A percentile compares a stretch with the other conserved stretches of the same genome.
These are phyloP conservation scores for Varanus komodoensis DNA, from an alignment of 2,113 vertebrate species.

Conservation along the genomic window DNA sequence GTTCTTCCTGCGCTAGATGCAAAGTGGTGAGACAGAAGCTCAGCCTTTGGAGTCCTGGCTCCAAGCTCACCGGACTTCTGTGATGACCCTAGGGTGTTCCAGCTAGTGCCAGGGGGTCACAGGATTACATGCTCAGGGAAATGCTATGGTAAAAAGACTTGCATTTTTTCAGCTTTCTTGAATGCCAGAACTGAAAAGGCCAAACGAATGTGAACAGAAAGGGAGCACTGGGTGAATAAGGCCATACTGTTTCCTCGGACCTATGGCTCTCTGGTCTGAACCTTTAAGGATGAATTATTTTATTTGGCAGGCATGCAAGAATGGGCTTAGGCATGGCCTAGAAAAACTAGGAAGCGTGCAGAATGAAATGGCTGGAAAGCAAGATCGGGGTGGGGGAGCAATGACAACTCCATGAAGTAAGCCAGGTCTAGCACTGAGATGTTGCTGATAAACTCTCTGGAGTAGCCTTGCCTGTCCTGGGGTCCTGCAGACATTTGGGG, in stretches of 20 bases:
- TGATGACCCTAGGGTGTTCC: no score
- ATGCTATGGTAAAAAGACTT: background rate
- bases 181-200: background rate
- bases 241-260: no score
- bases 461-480: background rate
- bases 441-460: background rate
- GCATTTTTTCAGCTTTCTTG: background rate
- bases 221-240: background rate
- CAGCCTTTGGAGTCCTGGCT: no score
- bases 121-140: background rate
- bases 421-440: background rate
- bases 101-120: no score
- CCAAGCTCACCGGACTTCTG: no score
- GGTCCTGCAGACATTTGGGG: background rate
- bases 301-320: background rate
- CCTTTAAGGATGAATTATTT: background rate
- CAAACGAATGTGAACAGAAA: background rate
- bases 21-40: no score
- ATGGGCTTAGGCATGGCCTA: background rate
- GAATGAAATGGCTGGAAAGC: background rate
- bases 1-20: no score
- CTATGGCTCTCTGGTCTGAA: background rate
- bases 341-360: background rate
- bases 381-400: background rate
- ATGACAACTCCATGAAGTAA: background rate